A percentile compares a stretch with the other conserved stretches of the same genome.
These are phyloP conservation scores for Morone saxatilis DNA, from an alignment of 2,113 vertebrate genomes.

Conservation along the genomic window DNA sequence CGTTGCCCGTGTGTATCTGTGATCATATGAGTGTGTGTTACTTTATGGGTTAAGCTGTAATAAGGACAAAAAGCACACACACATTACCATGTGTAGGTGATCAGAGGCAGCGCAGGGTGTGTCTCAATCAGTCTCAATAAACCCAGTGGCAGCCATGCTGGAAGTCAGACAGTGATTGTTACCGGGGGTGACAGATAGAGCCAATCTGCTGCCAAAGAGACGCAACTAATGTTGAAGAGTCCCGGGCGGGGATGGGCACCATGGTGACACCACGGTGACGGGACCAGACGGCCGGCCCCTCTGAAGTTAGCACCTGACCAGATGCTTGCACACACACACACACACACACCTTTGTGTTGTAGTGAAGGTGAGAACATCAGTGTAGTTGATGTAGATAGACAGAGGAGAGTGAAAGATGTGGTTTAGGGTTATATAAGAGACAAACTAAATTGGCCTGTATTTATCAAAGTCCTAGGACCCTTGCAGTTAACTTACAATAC, in stretches of 20 bases:
- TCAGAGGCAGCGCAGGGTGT: constrained; percentile 42
- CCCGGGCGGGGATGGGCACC: constrained; percentile 28
- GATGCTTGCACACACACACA: constrained; percentile 48
- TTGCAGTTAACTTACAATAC: not conserved
- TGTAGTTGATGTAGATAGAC: not conserved
- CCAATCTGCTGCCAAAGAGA: constrained; percentile 66
- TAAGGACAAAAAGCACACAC: not conserved
- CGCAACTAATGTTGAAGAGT: not conserved
- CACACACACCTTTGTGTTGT: constrained; percentile 1
- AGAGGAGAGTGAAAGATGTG: not conserved
- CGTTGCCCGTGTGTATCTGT: not conserved
- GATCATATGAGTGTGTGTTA: not conserved
- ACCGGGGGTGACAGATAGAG: constrained; percentile 57
- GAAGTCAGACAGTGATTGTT: constrained; percentile 60
- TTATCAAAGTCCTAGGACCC: not conserved
- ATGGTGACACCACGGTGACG: constrained; percentile 49
- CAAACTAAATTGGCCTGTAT: not conserved
- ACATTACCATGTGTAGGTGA: constrained; percentile 17
- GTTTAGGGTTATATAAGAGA: not conserved
- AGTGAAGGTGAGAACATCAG: constrained; percentile 14
- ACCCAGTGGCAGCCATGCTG: constrained; percentile 34
- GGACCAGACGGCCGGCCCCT: constrained; percentile 70
- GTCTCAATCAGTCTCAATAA: constrained; percentile 47
- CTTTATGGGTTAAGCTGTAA: not conserved
- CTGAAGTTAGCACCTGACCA: constrained; percentile 70